Base-by-base conservation (phyloP, 2,888 invertebrate genomes). In the Cryptocephalus primarius region DNA sequence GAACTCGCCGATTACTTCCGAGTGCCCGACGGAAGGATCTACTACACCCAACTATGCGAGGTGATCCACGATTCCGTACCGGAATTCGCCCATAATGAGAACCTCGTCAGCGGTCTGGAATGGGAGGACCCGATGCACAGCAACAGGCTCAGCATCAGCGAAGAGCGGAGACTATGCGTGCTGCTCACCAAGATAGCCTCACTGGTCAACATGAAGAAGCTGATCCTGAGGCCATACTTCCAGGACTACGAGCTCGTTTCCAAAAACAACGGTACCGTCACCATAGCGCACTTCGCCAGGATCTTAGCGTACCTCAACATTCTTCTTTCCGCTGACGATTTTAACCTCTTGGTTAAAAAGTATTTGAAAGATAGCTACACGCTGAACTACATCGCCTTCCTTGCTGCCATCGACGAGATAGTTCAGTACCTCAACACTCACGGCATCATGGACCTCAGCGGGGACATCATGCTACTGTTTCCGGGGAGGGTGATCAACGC, bases 1-100 rank as follows among this genome's bases (percentile, higher is more conserved):
- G 84, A 86, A 64, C 68, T 88, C 9, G 78, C 83, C 0, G 84
- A 86, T 68, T 87, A 86, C 72, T 88, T 87, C 71, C 77, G 84
- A 39, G 77, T 83, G n/a, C 82, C 82, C 54, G 87, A 88, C 72
- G 87, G 88, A 48, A 76, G 86, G 54, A 77, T 88, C 45, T 76
- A 81, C 47, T 88, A 88, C 68, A 77, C 78, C 3, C 85, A 86
- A 70, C 78, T 88, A 51, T 85, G 85, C 61, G 77, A 82, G 65
- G 77, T 85, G 53, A 80, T 87, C 49, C 81, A 83, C 51, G 77
- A 80, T 31, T 79, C 79, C 68, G 75, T 70, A 33, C 75, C 75
- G 3, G 69, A 74, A 52, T 75, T 76, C 55, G 62, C 63, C 10
- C 65, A 72, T 53, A 73, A 74, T 55, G 59, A 60, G 13, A 70